These are phyloP conservation scores for Drosophila tropicalis DNA, from an alignment of 1,140 invertebrate species.

Conservation along the genomic window DNA sequence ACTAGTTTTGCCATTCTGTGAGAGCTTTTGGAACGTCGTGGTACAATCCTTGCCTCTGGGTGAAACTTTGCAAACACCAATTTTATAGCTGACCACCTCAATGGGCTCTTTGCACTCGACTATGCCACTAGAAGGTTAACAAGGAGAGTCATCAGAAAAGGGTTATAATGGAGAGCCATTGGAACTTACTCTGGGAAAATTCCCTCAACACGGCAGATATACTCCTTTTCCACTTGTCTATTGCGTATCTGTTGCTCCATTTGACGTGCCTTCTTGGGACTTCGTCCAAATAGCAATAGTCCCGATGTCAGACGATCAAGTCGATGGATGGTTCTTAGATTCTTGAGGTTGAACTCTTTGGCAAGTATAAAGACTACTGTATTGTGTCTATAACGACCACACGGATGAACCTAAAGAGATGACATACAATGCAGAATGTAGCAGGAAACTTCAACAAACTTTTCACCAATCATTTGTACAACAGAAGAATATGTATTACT, in stretches of 20 bases:
- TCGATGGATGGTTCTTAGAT: conserved; percentile 95
- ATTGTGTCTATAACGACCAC: conserved; percentile 97
- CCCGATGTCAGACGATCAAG: conserved; percentile 97
- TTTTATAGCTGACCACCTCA: conserved; percentile 96
- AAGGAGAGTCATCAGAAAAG: not conserved
- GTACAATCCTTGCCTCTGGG: conserved; percentile 95
- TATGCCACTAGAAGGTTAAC: conserved; percentile 72
- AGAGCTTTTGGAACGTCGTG: conserved; percentile 95
- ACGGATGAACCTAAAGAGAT: conserved; percentile 94
- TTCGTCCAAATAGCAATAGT: conserved; percentile 96
- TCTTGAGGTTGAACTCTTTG: conserved; percentile 97
- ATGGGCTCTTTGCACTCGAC: conserved; percentile 96
- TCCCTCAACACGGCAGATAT: conserved; percentile 98
- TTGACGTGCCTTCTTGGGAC: conserved; percentile 94
- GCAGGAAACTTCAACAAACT: not conserved
- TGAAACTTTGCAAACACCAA: conserved; percentile 97
- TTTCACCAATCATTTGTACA: not conserved
- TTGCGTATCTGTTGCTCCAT: conserved; percentile 97
- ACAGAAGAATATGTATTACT: not conserved
- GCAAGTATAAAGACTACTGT: conserved; percentile 97
- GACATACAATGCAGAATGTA: not conserved
- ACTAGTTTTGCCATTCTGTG: conserved; percentile 94
- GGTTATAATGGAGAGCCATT: too few species aligned
- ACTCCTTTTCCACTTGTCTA: conserved; percentile 96
- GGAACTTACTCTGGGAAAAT: conserved; percentile 95